Conservation (phyloP, 2,113 vertebrate species). For the Actenoides lindsayi region DNA sequence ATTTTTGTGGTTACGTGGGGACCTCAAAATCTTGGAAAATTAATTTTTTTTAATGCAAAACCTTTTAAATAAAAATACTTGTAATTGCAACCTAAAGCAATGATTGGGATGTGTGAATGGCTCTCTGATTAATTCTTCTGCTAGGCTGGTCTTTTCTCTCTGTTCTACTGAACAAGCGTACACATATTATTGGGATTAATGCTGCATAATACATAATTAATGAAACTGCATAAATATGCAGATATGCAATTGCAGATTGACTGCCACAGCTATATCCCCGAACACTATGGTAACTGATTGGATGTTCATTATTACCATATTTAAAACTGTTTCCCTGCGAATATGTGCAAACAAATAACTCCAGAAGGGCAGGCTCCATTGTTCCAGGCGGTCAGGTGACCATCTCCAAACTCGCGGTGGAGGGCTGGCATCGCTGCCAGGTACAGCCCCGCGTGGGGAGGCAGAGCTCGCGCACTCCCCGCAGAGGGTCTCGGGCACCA, state of each 20-base stretch:
- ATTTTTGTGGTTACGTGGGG: constrained; percentile 30
- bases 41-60: constrained; percentile 50
- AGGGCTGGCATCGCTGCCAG: rapidly evolving
- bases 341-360: constrained; percentile 11
- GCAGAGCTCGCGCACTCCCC: neutral
- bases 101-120: neutral
- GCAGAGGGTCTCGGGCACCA: neutral
- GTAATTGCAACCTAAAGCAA: constrained; percentile 53
- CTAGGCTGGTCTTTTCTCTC: neutral
- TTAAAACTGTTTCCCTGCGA: constrained; percentile 35
- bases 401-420: neutral
- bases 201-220: constrained; percentile 72
- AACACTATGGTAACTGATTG: constrained; percentile 57
- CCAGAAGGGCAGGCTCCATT: neutral
- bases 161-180: constrained; percentile 30
- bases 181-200: constrained; percentile 63
- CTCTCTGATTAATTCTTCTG: constrained; percentile 48
- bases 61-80: constrained; percentile 58
- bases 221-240: constrained; percentile 74
- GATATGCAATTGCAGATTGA: constrained; percentile 71
- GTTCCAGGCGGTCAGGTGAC: neutral
- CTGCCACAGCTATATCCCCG: constrained; percentile 55
- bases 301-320: constrained; percentile 59
- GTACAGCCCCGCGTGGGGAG: neutral
- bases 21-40: constrained; percentile 39